Conservation (phyloP, 2,113 vertebrate genomes). For the Psittacus erithacus region DNA sequence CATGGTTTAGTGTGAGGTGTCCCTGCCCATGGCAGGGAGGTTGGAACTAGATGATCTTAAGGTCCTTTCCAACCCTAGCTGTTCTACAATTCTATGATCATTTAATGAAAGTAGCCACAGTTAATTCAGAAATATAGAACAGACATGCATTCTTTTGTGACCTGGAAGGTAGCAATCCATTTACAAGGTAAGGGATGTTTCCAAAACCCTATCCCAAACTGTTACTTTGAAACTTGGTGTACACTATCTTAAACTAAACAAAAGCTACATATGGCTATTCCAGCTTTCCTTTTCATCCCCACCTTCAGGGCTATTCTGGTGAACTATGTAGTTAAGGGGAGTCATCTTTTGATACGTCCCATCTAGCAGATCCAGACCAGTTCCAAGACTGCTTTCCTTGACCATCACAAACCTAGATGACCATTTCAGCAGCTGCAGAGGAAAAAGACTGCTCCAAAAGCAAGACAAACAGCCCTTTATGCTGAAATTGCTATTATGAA, state of each 20-base stretch:
- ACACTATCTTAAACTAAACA: not conserved
- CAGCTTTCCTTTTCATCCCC: not conserved
- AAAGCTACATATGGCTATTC: not conserved
- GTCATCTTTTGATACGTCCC: not conserved
- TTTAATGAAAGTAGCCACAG: not conserved
- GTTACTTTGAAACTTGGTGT: not conserved
- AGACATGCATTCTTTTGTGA: not conserved
- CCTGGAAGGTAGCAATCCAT: not conserved
- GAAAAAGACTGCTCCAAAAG: conserved; percentile 19
- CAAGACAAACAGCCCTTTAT: not conserved
- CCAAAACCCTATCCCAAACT: not conserved
- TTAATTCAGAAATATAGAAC: not conserved
- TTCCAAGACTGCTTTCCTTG: not conserved
- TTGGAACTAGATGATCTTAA: too few species aligned
- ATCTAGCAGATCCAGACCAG: not conserved
- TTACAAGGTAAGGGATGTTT: not conserved
- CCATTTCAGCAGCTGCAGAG: conserved; percentile 20
- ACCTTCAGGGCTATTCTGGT: not conserved
- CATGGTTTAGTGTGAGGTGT: too few species aligned
- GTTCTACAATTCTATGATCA: not conserved
- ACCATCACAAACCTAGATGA: not conserved
- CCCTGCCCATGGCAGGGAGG: too few species aligned
- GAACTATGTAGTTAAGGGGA: not conserved
- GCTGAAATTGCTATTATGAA: not conserved
- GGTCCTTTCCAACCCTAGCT: too few species aligned